Conservation (phyloP, 1,140 invertebrate genomes). For the Ruditapes philippinarum region DNA sequence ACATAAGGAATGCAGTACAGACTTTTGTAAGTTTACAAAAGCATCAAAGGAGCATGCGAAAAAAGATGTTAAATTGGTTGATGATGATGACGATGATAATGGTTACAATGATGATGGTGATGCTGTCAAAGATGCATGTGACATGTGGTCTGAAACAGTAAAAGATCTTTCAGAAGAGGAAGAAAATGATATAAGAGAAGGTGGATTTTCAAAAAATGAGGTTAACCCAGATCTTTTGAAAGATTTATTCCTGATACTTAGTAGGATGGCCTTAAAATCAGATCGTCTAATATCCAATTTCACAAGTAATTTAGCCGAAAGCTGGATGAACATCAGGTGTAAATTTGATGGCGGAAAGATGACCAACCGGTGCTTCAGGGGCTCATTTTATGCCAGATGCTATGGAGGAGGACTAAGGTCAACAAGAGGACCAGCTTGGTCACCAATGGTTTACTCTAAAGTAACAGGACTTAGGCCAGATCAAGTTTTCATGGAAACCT, state of each 20-base stretch:
- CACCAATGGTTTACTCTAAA: not conserved
- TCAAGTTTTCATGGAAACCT: conserved; percentile 11
- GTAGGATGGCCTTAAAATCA: not conserved
- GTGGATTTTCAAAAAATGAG: not conserved
- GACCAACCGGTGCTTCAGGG: too few species aligned
- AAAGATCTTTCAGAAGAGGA: not conserved
- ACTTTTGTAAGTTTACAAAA: conserved; percentile 3
- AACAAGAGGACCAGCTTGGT: not conserved
- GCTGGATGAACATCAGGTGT: not conserved
- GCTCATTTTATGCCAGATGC: not conserved
- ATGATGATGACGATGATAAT: not conserved
- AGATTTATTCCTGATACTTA: not conserved
- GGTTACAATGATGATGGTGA: not conserved
- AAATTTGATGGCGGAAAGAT: conserved; percentile 25
- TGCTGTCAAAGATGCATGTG: not conserved
- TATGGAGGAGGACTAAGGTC: not conserved
- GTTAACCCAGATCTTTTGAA: not conserved
- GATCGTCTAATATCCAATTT: not conserved
- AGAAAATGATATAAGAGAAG: not conserved
- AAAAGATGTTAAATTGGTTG: not conserved
- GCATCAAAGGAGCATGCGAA: too few species aligned
- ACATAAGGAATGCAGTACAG: not conserved
- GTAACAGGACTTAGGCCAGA: conserved; percentile 30
- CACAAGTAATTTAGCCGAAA: too few species aligned
- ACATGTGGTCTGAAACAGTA: not conserved